Evolutionary conservation across 2,113 vertebrate species (phyloP).

Genomic region (Peromyscus leucopus): DNA sequence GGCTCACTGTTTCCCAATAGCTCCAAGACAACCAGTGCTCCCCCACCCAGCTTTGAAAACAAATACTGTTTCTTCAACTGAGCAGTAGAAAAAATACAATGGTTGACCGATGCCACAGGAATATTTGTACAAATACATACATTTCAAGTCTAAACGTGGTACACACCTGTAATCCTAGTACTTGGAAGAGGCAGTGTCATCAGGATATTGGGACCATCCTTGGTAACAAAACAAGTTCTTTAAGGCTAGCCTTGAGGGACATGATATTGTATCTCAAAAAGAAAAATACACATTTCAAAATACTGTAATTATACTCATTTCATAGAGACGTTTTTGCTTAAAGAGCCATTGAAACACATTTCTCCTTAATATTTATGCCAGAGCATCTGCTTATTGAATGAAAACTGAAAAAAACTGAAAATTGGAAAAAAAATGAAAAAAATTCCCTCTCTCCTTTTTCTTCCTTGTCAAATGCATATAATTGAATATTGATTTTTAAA

Average conservation of each 20-base stretch:
- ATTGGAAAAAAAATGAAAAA: background rate
- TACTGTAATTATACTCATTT: background rate
- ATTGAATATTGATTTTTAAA: conserved; percentile 13
- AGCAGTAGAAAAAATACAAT: background rate
- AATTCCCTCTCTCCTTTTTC: background rate
- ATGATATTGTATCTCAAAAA: background rate
- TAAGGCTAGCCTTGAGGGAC: background rate
- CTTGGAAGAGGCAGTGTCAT: background rate
- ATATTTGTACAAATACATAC: background rate
- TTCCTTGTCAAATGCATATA: background rate
- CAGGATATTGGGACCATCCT: background rate
- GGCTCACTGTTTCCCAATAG: conserved; percentile 56
- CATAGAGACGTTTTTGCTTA: background rate
- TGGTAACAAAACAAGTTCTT: background rate
- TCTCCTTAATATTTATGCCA: conserved; percentile 1
- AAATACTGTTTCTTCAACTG: conserved; percentile 15
- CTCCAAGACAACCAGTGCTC: background rate
- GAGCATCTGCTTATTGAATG: background rate
- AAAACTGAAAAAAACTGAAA: too few species aligned
- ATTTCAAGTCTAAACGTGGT: background rate
- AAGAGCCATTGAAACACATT: background rate
- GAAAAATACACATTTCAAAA: background rate
- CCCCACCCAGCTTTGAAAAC: conserved; percentile 34
- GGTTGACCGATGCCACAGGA: background rate
- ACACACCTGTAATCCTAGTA: background rate